Base-by-base conservation (phyloP, 2,797 vertebrate species). In the Sebastes vulpes region DNA sequence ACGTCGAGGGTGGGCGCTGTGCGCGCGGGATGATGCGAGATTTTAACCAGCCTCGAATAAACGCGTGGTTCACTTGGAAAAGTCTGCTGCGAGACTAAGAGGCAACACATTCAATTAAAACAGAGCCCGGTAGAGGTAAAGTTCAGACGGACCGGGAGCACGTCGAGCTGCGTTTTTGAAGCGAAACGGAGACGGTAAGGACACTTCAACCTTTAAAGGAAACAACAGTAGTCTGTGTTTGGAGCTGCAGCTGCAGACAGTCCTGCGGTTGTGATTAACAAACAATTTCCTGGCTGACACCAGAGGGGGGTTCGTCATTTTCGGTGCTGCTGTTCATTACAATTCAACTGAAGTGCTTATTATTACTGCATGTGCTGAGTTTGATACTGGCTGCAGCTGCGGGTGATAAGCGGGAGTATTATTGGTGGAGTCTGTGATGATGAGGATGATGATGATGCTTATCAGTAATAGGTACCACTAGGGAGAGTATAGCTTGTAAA, bases 1-100 rank as follows among this genome's bases (percentile, higher is more conserved):
- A 71, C 92, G 93, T 88, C 95, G 78, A 77, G 77, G 88, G 95
- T 92, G 85, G 95, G 95, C 87, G 95, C 95, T 86, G 87, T 93
- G 35, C 35, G 84, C 88, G 76, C 86, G 32, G 29, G 20, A 53
- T 53, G 26, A 65, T 26, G 1, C 31, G 46, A 38, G 48, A 32
- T 48, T 58, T 12, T 8, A 74, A 69, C 35, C 65, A 84, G 65
- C 78, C 70, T 50, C 65, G 9, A 32, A 50, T 58, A 65, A 48
- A 64, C 64, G 65, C 42, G 67, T 64, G 73, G 53, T 32, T 91
- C 38, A 42, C 38, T 86, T 16, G 57, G 82, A 79, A 83, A 91
- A 85, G 21, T 79, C 59, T 57, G 48, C 59, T 42, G 58, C 60
- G 35, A 60, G 25, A 52, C 32, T 38, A 0, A 52, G 50, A 52